These are phyloP conservation scores for Parnassius mnemosyne DNA, from an alignment of 2,888 invertebrate genomes.

Conservation along the genomic window DNA sequence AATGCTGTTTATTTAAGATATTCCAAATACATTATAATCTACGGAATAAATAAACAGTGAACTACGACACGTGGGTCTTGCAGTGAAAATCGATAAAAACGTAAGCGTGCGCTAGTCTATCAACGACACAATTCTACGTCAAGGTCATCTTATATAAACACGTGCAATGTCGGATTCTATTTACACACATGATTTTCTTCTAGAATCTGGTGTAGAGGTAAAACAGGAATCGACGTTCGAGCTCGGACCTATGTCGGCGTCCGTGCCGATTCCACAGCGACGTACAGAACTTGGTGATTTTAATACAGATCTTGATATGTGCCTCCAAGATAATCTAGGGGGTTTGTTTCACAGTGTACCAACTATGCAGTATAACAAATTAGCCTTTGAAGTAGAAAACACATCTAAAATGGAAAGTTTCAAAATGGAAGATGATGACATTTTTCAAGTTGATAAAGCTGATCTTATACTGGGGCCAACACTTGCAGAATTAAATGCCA, in stretches of 20 bases:
- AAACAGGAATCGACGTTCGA: slow-evolving; percentile 82
- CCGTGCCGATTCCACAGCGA: slow-evolving; percentile 83
- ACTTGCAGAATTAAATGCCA: slow-evolving; percentile 91
- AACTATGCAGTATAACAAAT: slow-evolving; percentile 62
- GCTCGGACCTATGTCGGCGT: slow-evolving; percentile 74
- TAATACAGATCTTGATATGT: slow-evolving; percentile 78
- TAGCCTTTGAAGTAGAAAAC: slow-evolving; percentile 65
- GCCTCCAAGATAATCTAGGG: slow-evolving; percentile 72
- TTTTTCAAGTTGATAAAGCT: slow-evolving; percentile 92
- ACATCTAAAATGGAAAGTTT: slow-evolving; percentile 81
- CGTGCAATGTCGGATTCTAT: slow-evolving; percentile 83
- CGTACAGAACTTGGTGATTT: slow-evolving; percentile 74
- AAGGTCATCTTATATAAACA: slow-evolving; percentile 75
- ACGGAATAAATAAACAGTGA: slow-evolving; percentile 58
- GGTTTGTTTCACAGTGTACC: slow-evolving; percentile 67
- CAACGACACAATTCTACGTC: slow-evolving; percentile 73
- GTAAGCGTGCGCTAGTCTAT: slow-evolving; percentile 76
- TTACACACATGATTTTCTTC: slow-evolving; percentile 82
- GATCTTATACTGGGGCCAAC: slow-evolving; percentile 92
- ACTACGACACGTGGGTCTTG: slow-evolving; percentile 69
- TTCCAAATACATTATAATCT: slow-evolving; percentile 2
- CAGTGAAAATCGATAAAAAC: slow-evolving; percentile 70
- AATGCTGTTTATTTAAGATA: slow-evolving; percentile 30
- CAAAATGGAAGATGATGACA: slow-evolving; percentile 93
- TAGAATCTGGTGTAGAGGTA: slow-evolving; percentile 82